Evolutionary conservation across 2,113 vertebrate genomes (phyloP), one percentile per base, ranked within the genome.

Genomic region (Vulpes ferrilata): DNA sequence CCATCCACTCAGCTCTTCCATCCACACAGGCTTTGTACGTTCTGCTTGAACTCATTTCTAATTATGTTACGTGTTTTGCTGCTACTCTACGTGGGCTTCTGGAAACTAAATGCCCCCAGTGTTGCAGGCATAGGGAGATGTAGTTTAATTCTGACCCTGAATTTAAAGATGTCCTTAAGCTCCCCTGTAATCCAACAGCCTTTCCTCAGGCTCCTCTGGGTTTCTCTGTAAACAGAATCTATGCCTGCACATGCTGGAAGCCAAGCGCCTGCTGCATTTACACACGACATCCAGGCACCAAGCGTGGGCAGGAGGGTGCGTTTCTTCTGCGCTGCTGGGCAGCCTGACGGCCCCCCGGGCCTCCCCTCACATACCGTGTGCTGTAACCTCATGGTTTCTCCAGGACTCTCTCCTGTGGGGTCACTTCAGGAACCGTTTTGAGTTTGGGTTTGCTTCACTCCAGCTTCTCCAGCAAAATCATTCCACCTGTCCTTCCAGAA

Each of bases 181-280:
- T 23, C 11, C 48, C 38, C 30, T 25, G 17, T 22, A 4, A 85
- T 17, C 20, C 38, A 20, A 65, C 53, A 57, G 4, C 25, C 27
- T 35, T 17, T 67, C 51, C 27, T 27, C 27, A 25, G 23, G 74
- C 7, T 89, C 59, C n/a, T 25, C 7, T 0, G 27, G 13, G 32
- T 65, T 88, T 71, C n/a, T 11, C 12, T n/a, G 38, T 7, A 17
- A 25, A 53, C 11, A 32, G 43, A 43, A 43, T 43, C 43, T 43
- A 43, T 43, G 43, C n/a, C 12, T 23, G 19, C 11, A 48, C 3
- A 3, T 0, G 30, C 11, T 0, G 5, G 8, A 10, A 15, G 4
- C 76, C 7, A 2, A 43, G 38, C 11, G 11, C 38, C 15, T 1
- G 10, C 35, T 5, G 12, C 73, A n/a, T 32, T n/a, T n/a, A 32